These are phyloP conservation scores for Rhagonycha fulva DNA, from an alignment of 2,888 invertebrate species.

Conservation along the genomic window DNA sequence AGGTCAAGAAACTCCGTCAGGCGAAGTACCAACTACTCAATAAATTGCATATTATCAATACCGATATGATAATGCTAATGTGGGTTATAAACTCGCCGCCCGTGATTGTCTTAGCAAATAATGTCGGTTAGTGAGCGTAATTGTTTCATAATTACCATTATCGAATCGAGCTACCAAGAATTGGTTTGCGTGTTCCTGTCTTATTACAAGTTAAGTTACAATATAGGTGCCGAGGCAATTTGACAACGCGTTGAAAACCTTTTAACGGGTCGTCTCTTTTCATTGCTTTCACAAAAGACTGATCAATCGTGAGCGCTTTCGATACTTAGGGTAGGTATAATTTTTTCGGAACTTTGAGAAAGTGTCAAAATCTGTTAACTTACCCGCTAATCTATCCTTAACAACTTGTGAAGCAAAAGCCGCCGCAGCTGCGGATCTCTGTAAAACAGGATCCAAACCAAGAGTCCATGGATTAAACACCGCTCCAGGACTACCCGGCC, in stretches of 20 bases:
- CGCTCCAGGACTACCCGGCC: constrained; percentile 57
- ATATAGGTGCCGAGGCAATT: constrained; percentile 22
- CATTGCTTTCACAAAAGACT: not conserved
- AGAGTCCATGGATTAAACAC: constrained; percentile 55
- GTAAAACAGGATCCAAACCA: constrained; percentile 66
- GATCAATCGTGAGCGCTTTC: not conserved
- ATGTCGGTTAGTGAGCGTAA: not conserved
- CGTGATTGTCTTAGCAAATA: not conserved
- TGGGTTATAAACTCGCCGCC: not conserved
- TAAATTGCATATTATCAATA: not conserved
- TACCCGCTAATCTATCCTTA: constrained; percentile 82
- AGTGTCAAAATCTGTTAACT: constrained; percentile 38
- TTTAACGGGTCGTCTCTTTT: not conserved
- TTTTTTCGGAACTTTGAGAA: not conserved
- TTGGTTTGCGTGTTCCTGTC: constrained; percentile 34
- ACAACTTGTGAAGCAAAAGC: constrained; percentile 82
- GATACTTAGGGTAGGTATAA: not conserved
- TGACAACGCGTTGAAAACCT: constrained; percentile 23
- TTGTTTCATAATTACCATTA: constrained; percentile 23
- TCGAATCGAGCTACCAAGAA: constrained; percentile 30
- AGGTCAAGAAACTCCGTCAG: not conserved
- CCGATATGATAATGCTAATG: not conserved
- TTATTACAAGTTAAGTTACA: constrained; percentile 24
- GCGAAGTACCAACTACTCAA: not conserved
- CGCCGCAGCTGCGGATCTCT: constrained; percentile 69